A percentile compares a stretch with the other conserved stretches of the same genome.
Evolutionary conservation across 2,888 invertebrate genomes (phyloP).

Genomic region (Isotomurus palustris): DNA sequence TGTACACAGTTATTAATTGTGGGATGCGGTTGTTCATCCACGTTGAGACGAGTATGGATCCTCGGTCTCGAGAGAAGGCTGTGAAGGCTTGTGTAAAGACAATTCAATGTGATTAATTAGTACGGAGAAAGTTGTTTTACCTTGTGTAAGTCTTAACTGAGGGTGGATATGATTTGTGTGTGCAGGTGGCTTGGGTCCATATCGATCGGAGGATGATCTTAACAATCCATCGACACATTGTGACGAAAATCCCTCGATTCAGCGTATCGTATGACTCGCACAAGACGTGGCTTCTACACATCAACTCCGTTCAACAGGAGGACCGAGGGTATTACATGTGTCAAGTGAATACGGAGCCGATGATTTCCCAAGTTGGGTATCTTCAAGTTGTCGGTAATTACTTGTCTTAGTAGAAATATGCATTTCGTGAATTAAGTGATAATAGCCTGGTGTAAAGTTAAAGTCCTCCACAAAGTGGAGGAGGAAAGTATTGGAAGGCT

Average conservation of each 20-base stretch:
- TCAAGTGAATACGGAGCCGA: conserved; percentile 85
- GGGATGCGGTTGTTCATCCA: no score
- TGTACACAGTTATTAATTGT: no score
- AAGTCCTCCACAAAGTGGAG: no score
- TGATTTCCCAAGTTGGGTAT: conserved; percentile 92
- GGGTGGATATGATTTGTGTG: no score
- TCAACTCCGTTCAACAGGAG: conserved; percentile 84
- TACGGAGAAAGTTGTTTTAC: no score
- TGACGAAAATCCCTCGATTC: conserved; percentile 83
- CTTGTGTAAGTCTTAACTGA: no score
- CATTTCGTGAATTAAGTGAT: no score
- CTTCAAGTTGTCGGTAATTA: conserved; percentile 84
- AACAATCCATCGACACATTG: conserved; percentile 86
- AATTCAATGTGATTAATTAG: no score
- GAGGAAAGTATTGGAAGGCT: not conserved
- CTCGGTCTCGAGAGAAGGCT: no score
- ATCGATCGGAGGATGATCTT: conserved; percentile 90
- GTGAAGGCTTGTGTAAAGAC: no score
- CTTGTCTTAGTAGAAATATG: not conserved
- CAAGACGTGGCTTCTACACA: conserved; percentile 85
- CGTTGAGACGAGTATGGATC: no score
- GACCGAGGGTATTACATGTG: conserved; percentile 80
- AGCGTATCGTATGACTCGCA: conserved; percentile 87
- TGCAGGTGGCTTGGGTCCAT: conserved; percentile 89
- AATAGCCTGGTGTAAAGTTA: no score